These are phyloP conservation scores for Dipodomys merriami DNA, from an alignment of 2,113 vertebrate genomes.

Conservation along the genomic window DNA sequence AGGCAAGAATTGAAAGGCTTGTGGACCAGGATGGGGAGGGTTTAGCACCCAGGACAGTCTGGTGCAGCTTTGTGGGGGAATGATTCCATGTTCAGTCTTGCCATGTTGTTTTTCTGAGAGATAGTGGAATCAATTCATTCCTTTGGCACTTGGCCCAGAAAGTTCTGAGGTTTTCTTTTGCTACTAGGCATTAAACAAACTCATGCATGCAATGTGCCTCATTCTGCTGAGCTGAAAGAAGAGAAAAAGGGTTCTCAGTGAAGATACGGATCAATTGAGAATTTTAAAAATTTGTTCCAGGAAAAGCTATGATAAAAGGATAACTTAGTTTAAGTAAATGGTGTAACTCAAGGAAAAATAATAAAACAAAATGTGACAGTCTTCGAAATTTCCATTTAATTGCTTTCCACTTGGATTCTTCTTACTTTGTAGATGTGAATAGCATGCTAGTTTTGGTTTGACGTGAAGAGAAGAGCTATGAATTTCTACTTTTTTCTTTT, in stretches of 20 bases:
- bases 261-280: background rate
- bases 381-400: background rate
- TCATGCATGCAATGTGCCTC: background rate
- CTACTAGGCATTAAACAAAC: conserved; percentile 2
- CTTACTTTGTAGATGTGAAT: background rate
- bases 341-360: background rate
- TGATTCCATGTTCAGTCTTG: background rate
- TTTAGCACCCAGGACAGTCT: background rate
- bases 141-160: conserved; percentile 35
- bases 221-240: background rate
- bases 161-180: conserved; percentile 47
- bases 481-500: background rate
- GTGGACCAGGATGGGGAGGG: background rate
- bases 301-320: background rate
- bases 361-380: background rate
- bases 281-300: background rate
- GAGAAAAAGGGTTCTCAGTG: background rate
- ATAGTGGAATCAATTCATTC: background rate
- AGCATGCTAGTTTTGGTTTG: background rate
- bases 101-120: background rate
- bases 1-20: background rate
- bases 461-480: background rate
- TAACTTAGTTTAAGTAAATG: background rate
- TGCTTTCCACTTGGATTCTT: background rate
- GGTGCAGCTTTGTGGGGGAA: background rate